A percentile compares a stretch with the other conserved stretches of the same genome.
These are phyloP conservation scores for Leucophenga varia DNA, from an alignment of 1,140 invertebrate species.

Conservation along the genomic window DNA sequence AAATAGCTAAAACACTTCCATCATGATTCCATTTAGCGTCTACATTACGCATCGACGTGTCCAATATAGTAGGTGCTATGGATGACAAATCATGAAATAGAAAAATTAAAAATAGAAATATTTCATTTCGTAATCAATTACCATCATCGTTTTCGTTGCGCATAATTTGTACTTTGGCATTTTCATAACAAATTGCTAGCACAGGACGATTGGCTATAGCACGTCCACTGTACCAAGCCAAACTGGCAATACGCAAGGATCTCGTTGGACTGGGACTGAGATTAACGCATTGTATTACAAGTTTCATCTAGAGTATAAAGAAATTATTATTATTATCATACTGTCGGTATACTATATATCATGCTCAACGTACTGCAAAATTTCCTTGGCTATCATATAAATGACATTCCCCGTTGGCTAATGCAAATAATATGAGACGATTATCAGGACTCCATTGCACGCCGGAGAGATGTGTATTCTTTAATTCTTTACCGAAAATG, in stretches of 20 bases:
- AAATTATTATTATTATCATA: background rate
- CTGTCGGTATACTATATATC: background rate
- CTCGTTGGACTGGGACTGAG: slow-evolving; percentile 54
- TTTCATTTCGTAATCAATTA: slow-evolving; percentile 50
- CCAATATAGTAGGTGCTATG: slow-evolving; percentile 66
- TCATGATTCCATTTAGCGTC: slow-evolving; percentile 90
- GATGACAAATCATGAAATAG: too few species aligned
- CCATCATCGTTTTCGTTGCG: slow-evolving; percentile 84
- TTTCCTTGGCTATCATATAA: slow-evolving; percentile 91
- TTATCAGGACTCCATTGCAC: slow-evolving; percentile 97
- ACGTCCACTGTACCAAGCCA: slow-evolving; percentile 86
- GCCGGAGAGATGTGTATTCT: slow-evolving; percentile 71
- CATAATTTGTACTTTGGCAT: slow-evolving; percentile 86
- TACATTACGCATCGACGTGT: slow-evolving; percentile 78
- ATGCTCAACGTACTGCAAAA: slow-evolving; percentile 59
- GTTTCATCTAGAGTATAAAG: slow-evolving; percentile 63
- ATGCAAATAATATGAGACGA: slow-evolving; percentile 85
- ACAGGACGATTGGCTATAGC: slow-evolving; percentile 73
- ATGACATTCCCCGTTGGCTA: slow-evolving; percentile 88
- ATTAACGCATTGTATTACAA: slow-evolving; percentile 65
- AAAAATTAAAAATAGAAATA: slow-evolving; percentile 1
- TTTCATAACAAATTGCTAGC: slow-evolving; percentile 84
- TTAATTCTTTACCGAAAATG: slow-evolving; percentile 97
- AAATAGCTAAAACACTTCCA: slow-evolving; percentile 83
- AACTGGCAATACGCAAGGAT: slow-evolving; percentile 64